A percentile compares a stretch with the other conserved stretches of the same genome.
These are phyloP conservation scores for Brevipalpus yothersi DNA, from an alignment of 1,140 invertebrate species.

Conservation along the genomic window DNA sequence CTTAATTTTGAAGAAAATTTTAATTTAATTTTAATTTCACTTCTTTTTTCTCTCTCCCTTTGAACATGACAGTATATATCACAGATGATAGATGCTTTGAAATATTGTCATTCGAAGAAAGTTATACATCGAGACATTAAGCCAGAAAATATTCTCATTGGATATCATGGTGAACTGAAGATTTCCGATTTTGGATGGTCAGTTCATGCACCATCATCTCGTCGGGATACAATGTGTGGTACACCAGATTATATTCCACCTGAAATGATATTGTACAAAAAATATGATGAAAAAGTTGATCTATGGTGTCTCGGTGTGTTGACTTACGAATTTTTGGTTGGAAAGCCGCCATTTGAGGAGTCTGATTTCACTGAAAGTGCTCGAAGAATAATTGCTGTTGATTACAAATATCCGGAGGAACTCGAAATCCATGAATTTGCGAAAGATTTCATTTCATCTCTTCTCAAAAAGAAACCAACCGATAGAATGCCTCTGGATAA, in stretches of 20 bases:
- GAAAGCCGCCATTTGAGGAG: constrained; percentile 72
- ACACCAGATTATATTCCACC: constrained; percentile 79
- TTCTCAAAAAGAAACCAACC: constrained; percentile 36
- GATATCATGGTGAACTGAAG: constrained; percentile 20
- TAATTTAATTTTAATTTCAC: too few species aligned
- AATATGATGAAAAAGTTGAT: constrained; percentile 50
- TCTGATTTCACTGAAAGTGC: constrained; percentile 48
- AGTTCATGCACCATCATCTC: constrained; percentile 24
- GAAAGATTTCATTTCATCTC: not conserved
- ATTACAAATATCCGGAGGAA: constrained; percentile 43
- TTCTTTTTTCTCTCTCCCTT: not conserved
- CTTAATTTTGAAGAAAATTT: too few species aligned
- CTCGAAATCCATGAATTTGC: not conserved
- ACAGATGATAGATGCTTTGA: constrained; percentile 28
- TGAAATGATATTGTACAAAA: constrained; percentile 55
- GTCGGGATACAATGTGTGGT: constrained; percentile 63
- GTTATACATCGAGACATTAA: constrained; percentile 29
- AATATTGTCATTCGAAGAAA: constrained; percentile 30
- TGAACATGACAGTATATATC: constrained; percentile 23
- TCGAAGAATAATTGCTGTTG: constrained; percentile 41
- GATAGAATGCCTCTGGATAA: constrained; percentile 40
- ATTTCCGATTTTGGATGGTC: constrained; percentile 27
- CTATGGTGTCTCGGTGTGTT: constrained; percentile 79
- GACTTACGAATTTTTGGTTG: constrained; percentile 81
- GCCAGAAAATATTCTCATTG: constrained; percentile 19